Conservation (phyloP, 1,140 invertebrate species). For the Anthonomus grandis region DNA sequence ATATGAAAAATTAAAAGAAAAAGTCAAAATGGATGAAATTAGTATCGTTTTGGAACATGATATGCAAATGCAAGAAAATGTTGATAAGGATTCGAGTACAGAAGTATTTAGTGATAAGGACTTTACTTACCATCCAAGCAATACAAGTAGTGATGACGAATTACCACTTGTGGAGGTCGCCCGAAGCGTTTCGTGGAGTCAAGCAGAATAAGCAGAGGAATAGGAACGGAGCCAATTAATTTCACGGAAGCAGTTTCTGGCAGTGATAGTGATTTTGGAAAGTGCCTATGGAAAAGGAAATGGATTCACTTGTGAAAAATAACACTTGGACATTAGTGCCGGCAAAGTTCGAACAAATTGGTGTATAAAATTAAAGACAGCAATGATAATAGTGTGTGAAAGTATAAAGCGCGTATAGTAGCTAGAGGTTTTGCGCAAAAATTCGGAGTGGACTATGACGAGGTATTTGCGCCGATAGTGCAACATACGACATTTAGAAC, state of each 20-base stretch:
- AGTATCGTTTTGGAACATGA: neutral
- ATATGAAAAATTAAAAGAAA: neutral
- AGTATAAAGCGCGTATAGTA: constrained; percentile 7
- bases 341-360: neutral
- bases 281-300: constrained; percentile 17
- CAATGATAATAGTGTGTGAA: neutral
- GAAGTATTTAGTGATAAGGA: neutral
- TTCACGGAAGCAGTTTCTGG: constrained; percentile 1
- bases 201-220: too few species aligned
- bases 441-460: constrained; percentile 43
- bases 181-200: neutral
- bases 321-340: constrained; percentile 8
- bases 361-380: constrained; percentile 4
- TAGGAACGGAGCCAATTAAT: neutral
- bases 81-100: too few species aligned
- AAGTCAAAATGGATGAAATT: neutral
- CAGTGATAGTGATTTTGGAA: constrained; percentile 2
- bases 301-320: constrained; percentile 10
- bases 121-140: neutral
- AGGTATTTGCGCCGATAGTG: constrained; percentile 39
- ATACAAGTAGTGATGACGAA: neutral
- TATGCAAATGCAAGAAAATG: neutral
- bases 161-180: neutral
- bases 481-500: constrained; percentile 24
- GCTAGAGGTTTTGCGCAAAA: constrained; percentile 29